These are phyloP conservation scores for Dilophus febrilis DNA, from an alignment of 2,888 invertebrate species.

Conservation along the genomic window DNA sequence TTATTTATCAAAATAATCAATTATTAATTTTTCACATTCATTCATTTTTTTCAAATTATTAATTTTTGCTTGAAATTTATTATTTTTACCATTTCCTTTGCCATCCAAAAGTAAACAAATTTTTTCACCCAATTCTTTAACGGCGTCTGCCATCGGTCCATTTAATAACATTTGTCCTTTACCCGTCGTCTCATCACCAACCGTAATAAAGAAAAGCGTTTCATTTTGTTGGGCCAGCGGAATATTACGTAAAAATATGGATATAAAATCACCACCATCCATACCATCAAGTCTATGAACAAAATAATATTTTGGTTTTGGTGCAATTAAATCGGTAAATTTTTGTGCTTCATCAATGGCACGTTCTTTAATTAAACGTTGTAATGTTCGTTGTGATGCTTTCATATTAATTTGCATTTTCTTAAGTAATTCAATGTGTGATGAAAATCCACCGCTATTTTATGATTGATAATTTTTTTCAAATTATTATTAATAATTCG, in stretches of 20 bases:
- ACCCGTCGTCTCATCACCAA: conserved; percentile 51
- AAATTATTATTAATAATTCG: conserved; percentile 10
- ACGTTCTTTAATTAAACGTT: conserved; percentile 47
- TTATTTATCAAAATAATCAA: conserved; percentile 34
- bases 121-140: conserved; percentile 28
- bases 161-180: conserved; percentile 34
- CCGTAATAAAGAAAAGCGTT: conserved; percentile 47
- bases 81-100: conserved; percentile 56
- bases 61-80: conserved; percentile 61
- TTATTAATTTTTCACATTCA: conserved; percentile 43
- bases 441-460: conserved; percentile 46
- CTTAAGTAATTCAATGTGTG: conserved; percentile 53
- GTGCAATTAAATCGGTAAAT: conserved; percentile 32
- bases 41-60: conserved; percentile 42
- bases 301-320: conserved; percentile 37
- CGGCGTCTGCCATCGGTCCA: conserved; percentile 26
- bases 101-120: conserved; percentile 51
- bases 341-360: conserved; percentile 50
- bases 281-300: conserved; percentile 52
- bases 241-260: conserved; percentile 33
- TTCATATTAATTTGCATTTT: conserved; percentile 57
- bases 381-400: conserved; percentile 42
- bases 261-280: conserved; percentile 58
- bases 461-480: conserved; percentile 11
- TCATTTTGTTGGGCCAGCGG: conserved; percentile 34